phyloP scores from a whole-genome alignment of 2,113 vertebrate species.

The Polyodon spathula region DNA sequence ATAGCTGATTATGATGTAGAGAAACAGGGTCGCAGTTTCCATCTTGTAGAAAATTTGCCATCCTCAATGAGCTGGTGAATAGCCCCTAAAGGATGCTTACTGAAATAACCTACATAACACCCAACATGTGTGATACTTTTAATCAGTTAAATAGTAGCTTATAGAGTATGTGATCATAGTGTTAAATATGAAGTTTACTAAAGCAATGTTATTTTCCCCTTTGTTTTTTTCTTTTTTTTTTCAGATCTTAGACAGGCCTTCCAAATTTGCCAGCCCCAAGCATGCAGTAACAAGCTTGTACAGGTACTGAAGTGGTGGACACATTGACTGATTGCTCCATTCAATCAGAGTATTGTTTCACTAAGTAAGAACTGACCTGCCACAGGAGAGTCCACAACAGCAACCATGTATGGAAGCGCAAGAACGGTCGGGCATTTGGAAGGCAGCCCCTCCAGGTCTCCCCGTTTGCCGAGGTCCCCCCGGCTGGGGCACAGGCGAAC shows the following conservation, averaged over 20 bases:
- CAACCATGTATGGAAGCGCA: constrained; percentile 91
- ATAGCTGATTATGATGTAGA: no score
- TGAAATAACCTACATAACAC: no score
- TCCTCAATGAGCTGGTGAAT: no score
- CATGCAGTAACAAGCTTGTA: constrained; percentile 58
- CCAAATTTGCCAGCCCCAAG: constrained; percentile 20
- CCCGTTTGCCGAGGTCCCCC: constrained; percentile 90
- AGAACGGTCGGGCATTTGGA: constrained; percentile 89
- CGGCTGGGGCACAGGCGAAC: constrained; percentile 88
- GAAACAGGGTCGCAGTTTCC: no score
- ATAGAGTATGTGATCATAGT: no score
- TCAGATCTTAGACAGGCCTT: constrained; percentile 8
- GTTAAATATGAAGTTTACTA: background rate
- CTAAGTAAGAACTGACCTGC: constrained; percentile 50
- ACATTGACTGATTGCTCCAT: constrained; percentile 23
- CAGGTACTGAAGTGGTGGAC: constrained; percentile 38
- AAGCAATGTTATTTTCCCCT: background rate
- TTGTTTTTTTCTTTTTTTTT: background rate
- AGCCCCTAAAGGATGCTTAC: no score
- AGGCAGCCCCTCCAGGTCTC: constrained; percentile 90
- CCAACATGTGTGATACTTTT: no score
- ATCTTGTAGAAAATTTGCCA: no score
- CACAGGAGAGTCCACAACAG: constrained; percentile 39
- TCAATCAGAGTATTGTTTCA: constrained; percentile 19
- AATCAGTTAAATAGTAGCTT: no score